phyloP scores from a whole-genome alignment of 2,797 vertebrate species.

The Cossypha dichroa region DNA sequence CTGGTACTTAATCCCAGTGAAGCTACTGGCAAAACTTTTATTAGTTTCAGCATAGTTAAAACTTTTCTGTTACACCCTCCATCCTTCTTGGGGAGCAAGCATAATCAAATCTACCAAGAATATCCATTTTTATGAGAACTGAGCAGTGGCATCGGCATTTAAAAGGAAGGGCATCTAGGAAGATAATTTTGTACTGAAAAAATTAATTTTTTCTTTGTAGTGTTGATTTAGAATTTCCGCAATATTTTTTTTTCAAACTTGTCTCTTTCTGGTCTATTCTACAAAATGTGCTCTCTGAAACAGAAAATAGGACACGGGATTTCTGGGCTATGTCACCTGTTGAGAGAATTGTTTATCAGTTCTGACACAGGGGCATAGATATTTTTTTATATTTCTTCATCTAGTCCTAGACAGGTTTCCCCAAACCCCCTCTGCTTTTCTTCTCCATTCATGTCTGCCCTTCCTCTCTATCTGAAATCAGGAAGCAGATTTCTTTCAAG shows the following conservation, averaged over 20 bases:
- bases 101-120: too few relatives aligned
- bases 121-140: too few relatives aligned
- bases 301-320: too few relatives aligned
- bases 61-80: background rate
- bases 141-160: too few relatives aligned
- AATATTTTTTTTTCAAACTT: too few relatives aligned
- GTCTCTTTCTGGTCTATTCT: too few relatives aligned
- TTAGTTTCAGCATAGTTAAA: background rate
- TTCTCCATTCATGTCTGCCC: background rate
- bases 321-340: slow-evolving; percentile 12
- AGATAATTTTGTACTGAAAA: too few relatives aligned
- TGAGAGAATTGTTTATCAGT: slow-evolving; percentile 50
- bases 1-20: background rate
- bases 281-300: too few relatives aligned
- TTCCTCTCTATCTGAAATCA: background rate
- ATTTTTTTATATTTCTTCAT: slow-evolving; percentile 39
- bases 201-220: too few relatives aligned
- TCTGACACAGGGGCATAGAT: slow-evolving; percentile 19
- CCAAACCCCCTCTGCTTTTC: background rate
- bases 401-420: background rate
- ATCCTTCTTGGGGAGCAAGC: background rate
- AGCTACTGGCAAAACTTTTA: background rate
- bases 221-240: too few relatives aligned
- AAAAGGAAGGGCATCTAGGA: too few relatives aligned
- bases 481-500: background rate